Evolutionary conservation across 2,113 vertebrate species (phyloP).

Genomic region (Cygnus buccinator): DNA sequence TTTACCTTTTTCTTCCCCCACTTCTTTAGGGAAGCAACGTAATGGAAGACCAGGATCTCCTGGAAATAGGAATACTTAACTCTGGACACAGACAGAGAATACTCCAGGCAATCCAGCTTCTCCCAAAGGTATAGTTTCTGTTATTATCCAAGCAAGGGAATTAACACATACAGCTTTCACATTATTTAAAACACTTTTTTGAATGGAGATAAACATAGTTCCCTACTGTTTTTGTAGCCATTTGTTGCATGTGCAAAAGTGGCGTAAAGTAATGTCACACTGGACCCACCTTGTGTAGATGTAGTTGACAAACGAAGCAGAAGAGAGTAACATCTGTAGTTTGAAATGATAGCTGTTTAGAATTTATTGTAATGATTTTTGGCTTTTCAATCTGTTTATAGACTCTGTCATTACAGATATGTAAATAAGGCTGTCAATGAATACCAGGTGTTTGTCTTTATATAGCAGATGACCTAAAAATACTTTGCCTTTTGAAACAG

Average conservation of each 20-base stretch:
- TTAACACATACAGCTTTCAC: not conserved
- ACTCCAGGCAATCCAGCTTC: slow-evolving; percentile 96
- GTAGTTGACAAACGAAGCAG: not conserved
- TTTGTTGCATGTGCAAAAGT: not conserved
- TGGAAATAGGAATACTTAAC: slow-evolving; percentile 98
- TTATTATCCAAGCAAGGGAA: not conserved
- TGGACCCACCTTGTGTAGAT: not conserved
- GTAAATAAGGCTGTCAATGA: not conserved
- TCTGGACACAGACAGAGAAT: slow-evolving; percentile 96
- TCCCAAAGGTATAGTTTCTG: slow-evolving; percentile 87
- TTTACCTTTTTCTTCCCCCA: not conserved
- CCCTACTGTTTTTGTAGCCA: not conserved
- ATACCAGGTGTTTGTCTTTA: not conserved
- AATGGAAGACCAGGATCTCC: slow-evolving; percentile 96
- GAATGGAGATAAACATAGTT: not conserved
- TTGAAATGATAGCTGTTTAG: not conserved
- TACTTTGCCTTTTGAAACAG: not conserved
- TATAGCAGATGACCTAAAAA: not conserved
- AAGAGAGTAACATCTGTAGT: not conserved
- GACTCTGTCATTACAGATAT: not conserved
- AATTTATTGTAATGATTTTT: not conserved
- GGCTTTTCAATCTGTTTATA: not conserved
- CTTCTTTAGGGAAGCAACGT: slow-evolving; percentile 93
- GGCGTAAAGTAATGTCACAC: not conserved
- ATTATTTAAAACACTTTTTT: not conserved